Base-by-base conservation (phyloP, 1,140 invertebrate genomes). In the Panulirus ornatus region DNA sequence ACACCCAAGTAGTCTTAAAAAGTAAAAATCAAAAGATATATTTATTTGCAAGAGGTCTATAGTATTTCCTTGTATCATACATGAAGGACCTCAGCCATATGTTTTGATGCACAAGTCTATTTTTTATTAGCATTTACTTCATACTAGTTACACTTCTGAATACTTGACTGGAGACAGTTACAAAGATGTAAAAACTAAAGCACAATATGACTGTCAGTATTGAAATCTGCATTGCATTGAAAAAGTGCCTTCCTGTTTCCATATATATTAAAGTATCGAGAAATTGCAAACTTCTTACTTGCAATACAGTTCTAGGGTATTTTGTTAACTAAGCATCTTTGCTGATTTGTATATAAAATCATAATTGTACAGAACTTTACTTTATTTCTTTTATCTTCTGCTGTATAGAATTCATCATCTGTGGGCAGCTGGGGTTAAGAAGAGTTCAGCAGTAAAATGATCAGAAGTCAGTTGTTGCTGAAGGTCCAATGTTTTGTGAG, bases 191-290 rank as follows among this genome's bases (percentile, higher is more conserved):
- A 47, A 88, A 88, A 78, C 27, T 78, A 38, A 88, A 89, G 87
- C 87, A 89, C 87, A 89, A 89, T 83, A 83, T 54, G 27, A 83
- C 42, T 71, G 71, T 88, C 63, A 42, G 38, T 76, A 63, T 89
- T 58, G 51, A 81, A 73, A 82, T 83, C 44, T 66, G 36, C 78
- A 83, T 82, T 82, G 87, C 87, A 89, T 89, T 82, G 76, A 89
- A 89, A 89, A 89, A 81, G 83, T 79, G 79, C 88, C 84, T 86
- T 54, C 66, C 79, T 75, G 40, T 89, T 88, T 79, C 71, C 66
- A 79, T 78, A 81, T 79, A 38, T 88, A 88, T 88, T 79, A 81
- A 79, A 58, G 81, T 79, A 38, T 54, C 79, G 47, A 70, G 27
- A 78, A 63, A 58, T 63, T 47, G 54, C 42, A 76, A 38, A n/a